Evolutionary conservation across 2,113 vertebrate species (phyloP), one percentile per base, ranked within the genome.

Genomic region (Antigone vipio): DNA sequence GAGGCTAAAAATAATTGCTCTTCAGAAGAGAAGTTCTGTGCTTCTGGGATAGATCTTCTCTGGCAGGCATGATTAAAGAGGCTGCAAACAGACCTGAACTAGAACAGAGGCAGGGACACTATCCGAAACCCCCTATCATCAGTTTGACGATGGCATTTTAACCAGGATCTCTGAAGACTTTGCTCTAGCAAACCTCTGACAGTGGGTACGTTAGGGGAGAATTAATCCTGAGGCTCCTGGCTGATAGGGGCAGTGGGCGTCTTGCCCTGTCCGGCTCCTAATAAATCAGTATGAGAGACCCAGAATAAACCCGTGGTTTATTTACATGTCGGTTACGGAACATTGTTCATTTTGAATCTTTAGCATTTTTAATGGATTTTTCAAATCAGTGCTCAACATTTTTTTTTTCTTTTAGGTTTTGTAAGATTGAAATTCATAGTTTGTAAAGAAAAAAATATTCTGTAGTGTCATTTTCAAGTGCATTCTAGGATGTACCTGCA

Each of bases 1-100:
- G 89, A 92, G 63, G 62, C 86, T 92, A 87, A 95, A 95, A 95
- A 92, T 94, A 95, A 93, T 94, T 94, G 85, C 81, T 76, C 66
- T 71, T 92, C 74, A 74, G 84, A 78, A 81, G 64, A 72, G 91
- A 69, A 68, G 58, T 81, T 89, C 63, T 91, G 74, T 45, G 55
- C 91, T 95, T 91, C 32, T 76, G 89, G 92, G 92, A 72, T 85
- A 87, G 91, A 58, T 94, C 71, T 73, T 89, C 89, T 88, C 94
- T 95, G 95, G 92, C 92, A 93, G 86, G 80, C 71, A 47, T 89
- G 88, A 96, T 94, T 92, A 95, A 91, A 93, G 69, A 85, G 42
- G 66, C 59, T 89, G 76, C 71, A 89, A 56, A 50, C 35, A 82
- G 77, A 91, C 55, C 55, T 79, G 71, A 91, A 32, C 84, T 93